phyloP scores from a whole-genome alignment of 1,140 invertebrate genomes.

The Anadara kagoshimensis region DNA sequence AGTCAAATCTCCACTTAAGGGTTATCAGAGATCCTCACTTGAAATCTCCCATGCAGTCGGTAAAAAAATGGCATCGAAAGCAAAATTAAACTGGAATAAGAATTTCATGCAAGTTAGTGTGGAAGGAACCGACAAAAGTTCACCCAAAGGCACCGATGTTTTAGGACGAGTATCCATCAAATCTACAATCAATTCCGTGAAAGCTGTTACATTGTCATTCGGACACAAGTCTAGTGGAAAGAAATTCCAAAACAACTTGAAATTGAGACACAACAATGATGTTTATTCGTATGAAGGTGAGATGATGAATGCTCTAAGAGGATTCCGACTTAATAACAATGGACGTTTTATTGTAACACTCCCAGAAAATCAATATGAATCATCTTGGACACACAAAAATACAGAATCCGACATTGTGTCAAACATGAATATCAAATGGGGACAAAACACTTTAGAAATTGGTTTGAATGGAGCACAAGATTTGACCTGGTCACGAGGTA shows the following conservation, averaged over 20 bases:
- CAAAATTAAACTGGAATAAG: constrained; percentile 25
- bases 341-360: constrained; percentile 28
- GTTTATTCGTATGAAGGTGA: constrained; percentile 35
- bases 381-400: constrained; percentile 34
- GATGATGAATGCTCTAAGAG: constrained; percentile 26
- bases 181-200: constrained; percentile 36
- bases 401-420: constrained; percentile 1
- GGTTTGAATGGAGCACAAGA: constrained; percentile 29
- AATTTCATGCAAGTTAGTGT: constrained; percentile 19
- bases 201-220: constrained; percentile 25
- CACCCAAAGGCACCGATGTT: constrained; percentile 11
- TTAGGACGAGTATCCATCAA: constrained; percentile 44
- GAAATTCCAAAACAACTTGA: constrained; percentile 36
- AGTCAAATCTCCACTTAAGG: constrained; percentile 24
- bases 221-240: constrained; percentile 28
- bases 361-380: constrained; percentile 11
- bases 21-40: constrained; percentile 13
- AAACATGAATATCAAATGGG: constrained; percentile 9
- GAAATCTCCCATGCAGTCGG: constrained; percentile 11
- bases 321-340: constrained; percentile 28
- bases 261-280: constrained; percentile 33
- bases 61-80: constrained; percentile 12
- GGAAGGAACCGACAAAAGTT: constrained; percentile 10
- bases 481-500: constrained; percentile 8
- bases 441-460: constrained; percentile 13